Percentiles rank a stretch among this genome's conserved stretches.
phyloP scores from a whole-genome alignment of 2,888 invertebrate genomes.

The Amitus sp. region DNA sequence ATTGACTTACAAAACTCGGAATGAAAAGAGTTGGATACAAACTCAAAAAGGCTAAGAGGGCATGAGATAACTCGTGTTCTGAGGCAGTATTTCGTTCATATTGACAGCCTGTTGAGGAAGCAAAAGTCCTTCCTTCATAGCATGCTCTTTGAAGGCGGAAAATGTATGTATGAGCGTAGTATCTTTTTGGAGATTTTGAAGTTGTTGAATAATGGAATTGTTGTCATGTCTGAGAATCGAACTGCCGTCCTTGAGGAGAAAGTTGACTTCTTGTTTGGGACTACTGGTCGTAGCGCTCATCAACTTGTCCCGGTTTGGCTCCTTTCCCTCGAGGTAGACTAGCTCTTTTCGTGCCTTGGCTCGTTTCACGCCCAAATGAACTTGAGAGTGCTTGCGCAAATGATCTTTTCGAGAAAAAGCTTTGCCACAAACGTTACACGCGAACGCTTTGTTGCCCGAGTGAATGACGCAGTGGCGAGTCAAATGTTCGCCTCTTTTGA shows the following conservation, averaged over 20 bases:
- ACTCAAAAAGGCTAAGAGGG: constrained; percentile 61
- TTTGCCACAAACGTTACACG: constrained; percentile 66
- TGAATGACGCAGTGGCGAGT: constrained; percentile 68
- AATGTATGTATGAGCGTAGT: constrained; percentile 57
- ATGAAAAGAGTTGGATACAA: too few species aligned
- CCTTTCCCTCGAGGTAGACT: constrained; percentile 46
- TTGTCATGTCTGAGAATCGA: constrained; percentile 54
- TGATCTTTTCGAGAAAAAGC: constrained; percentile 68
- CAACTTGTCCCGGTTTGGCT: constrained; percentile 47
- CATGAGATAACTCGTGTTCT: constrained; percentile 63
- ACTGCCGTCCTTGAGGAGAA: constrained; percentile 50
- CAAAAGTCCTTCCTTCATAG: constrained; percentile 51
- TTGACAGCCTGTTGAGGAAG: constrained; percentile 58
- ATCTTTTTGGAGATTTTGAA: constrained; percentile 61
- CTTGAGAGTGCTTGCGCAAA: constrained; percentile 67
- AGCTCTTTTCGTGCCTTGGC: constrained; percentile 55
- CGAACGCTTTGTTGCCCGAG: constrained; percentile 67
- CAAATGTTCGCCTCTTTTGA: constrained; percentile 68
- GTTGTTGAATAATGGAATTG: constrained; percentile 52
- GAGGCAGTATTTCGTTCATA: constrained; percentile 62
- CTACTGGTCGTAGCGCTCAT: constrained; percentile 35
- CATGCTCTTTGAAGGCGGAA: constrained; percentile 60
- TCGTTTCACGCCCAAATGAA: constrained; percentile 62
- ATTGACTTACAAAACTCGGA: too few species aligned
- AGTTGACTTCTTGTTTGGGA: constrained; percentile 52